phyloP scores from a whole-genome alignment of 2,888 invertebrate genomes.

The Drosophila pegasa region DNA sequence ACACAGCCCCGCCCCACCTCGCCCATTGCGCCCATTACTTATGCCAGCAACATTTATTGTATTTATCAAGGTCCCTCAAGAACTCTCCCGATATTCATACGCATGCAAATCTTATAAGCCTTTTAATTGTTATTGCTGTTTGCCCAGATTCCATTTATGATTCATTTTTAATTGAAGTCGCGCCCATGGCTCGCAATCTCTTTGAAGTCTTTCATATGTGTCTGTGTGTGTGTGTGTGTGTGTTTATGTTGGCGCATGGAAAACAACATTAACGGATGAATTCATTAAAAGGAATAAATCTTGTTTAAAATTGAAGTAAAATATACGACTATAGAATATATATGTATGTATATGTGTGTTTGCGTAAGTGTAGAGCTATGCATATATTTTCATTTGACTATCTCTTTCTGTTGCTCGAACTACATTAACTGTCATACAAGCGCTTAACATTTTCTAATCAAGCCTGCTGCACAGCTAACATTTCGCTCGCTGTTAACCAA shows the following conservation, averaged over 20 bases:
- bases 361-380: too few species aligned
- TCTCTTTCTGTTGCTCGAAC: not conserved
- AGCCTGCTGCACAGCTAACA: not conserved
- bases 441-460: not conserved
- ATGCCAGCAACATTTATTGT: conserved; percentile 26
- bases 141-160: conserved; percentile 25
- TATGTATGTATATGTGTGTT: not conserved
- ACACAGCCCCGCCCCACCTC: conserved; percentile 25
- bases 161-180: conserved; percentile 13
- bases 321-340: not conserved
- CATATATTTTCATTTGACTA: not conserved
- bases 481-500: not conserved
- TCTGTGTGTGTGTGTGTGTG: too few species aligned
- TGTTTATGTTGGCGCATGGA: not conserved
- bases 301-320: not conserved
- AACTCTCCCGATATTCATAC: conserved; percentile 32
- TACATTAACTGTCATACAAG: not conserved
- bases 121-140: conserved; percentile 44
- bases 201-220: not conserved
- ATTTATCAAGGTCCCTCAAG: conserved; percentile 13
- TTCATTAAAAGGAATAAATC: not conserved
- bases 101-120: conserved; percentile 22
- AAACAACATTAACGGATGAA: too few species aligned
- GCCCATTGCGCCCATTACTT: conserved; percentile 48
- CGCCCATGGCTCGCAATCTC: not conserved